A percentile compares a stretch with the other conserved stretches of the same genome.
phyloP scores from a whole-genome alignment of 2,113 vertebrate species.

The Chionodraco myersi region DNA sequence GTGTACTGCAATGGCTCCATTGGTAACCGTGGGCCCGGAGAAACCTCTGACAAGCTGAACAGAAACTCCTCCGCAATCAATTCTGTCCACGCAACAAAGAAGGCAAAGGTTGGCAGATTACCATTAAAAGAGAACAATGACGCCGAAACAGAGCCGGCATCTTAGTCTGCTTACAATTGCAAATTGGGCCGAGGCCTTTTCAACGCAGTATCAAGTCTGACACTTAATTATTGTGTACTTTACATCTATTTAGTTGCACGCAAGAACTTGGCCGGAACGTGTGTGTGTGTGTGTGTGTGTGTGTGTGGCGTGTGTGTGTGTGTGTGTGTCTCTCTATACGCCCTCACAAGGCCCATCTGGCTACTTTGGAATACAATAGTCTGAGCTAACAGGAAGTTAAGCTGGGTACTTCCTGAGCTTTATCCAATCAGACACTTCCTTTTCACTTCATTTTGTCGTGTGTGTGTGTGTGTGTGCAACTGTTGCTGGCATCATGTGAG shows the following conservation, averaged over 20 bases:
- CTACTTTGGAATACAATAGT: conserved; percentile 51
- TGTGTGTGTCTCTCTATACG: conserved; percentile 4
- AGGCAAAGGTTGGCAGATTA: conserved; percentile 36
- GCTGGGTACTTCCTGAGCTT: conserved; percentile 53
- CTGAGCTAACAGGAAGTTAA: conserved; percentile 64
- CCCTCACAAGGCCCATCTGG: conserved; percentile 6
- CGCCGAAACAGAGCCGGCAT: conserved; percentile 17
- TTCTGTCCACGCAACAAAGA: conserved; percentile 38
- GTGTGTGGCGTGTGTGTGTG: neutral
- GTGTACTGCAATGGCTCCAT: conserved; percentile 10
- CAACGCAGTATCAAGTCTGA: conserved; percentile 43
- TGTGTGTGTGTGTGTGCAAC: no score
- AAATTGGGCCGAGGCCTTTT: conserved; percentile 46
- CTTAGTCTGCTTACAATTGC: conserved; percentile 43
- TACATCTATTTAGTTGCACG: conserved; percentile 41
- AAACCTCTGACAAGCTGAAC: conserved; percentile 19
- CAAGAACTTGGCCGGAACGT: conserved; percentile 17
- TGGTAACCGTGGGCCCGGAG: neutral
- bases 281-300: conserved; percentile 6
- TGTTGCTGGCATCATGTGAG: conserved; percentile 49
- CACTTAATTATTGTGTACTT: conserved; percentile 57
- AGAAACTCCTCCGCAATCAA: conserved; percentile 10
- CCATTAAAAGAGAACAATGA: conserved; percentile 45
- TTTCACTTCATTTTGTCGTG: neutral
- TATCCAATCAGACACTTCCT: conserved; percentile 62